Percentiles rank a stretch among this genome's conserved stretches.
These are phyloP conservation scores for Drosophila bunnanda DNA, from an alignment of 2,888 invertebrate species.

Conservation along the genomic window DNA sequence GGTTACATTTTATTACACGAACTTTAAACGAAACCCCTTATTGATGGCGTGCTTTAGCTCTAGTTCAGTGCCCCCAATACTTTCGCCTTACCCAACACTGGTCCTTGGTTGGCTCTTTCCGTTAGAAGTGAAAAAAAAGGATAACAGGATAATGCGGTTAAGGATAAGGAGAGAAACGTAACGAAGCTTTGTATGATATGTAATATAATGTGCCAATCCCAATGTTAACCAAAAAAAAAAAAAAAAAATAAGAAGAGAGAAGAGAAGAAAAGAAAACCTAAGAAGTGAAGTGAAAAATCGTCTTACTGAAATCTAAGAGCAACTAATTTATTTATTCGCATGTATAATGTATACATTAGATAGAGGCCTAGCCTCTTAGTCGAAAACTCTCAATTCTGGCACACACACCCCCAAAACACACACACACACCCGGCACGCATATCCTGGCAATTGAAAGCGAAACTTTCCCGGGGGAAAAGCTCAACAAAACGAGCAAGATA, in stretches of 20 bases:
- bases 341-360: conserved; percentile 65
- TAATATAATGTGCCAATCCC: conserved; percentile 76
- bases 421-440: not conserved
- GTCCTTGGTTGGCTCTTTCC: conserved; percentile 11
- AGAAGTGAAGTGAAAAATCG: conserved; percentile 18
- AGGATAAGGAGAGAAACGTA: not conserved
- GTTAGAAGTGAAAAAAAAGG: not conserved
- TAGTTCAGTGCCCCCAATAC: conserved; percentile 17
- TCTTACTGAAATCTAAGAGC: conserved; percentile 20
- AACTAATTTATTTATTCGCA: conserved; percentile 61
- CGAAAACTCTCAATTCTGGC: conserved; percentile 44
- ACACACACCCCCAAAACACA: conserved; percentile 28
- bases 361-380: conserved; percentile 74
- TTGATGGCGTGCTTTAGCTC: conserved; percentile 8
- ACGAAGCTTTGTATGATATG: conserved; percentile 73
- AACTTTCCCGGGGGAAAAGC: not conserved
- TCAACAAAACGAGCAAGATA: not conserved
- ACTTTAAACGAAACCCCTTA: conserved; percentile 22
- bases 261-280: not conserved
- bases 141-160: not conserved
- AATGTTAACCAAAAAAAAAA: conserved; percentile 48
- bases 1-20: conserved; percentile 55
- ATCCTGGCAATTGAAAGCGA: conserved; percentile 3
- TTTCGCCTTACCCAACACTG: conserved; percentile 34
- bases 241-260: not conserved